These are phyloP conservation scores for Coreoperca whiteheadi DNA, from an alignment of 2,113 vertebrate genomes.

Conservation along the genomic window DNA sequence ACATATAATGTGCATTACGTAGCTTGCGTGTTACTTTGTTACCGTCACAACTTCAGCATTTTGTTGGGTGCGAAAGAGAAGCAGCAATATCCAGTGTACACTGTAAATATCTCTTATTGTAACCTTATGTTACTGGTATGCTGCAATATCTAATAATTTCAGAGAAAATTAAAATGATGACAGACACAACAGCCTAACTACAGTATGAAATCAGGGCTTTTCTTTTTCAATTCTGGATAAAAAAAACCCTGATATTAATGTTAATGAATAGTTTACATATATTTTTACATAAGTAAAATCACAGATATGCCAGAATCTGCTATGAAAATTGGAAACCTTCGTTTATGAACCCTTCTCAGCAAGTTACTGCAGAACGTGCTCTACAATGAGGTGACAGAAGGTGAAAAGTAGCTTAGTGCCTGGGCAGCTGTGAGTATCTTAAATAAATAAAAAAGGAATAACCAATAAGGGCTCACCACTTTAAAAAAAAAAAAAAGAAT, in stretches of 20 bases:
- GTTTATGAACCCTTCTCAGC: background rate
- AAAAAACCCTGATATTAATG: background rate
- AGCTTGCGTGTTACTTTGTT: background rate
- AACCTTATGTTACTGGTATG: background rate
- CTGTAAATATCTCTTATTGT: background rate
- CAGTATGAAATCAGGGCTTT: background rate
- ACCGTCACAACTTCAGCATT: background rate
- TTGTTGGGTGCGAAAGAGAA: background rate
- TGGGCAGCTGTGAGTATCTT: slow-evolving; percentile 6
- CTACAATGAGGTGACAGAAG: slow-evolving; percentile 16
- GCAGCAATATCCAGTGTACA: background rate
- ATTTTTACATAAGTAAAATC: background rate
- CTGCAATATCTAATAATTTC: background rate
- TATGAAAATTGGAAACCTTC: background rate
- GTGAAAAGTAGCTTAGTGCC: slow-evolving; percentile 32
- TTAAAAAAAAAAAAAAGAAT: background rate
- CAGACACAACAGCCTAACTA: background rate
- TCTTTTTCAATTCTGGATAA: background rate
- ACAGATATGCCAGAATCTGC: background rate
- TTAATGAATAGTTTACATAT: too few species aligned
- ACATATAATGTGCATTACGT: background rate
- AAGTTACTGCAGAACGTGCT: background rate
- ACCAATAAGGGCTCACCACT: background rate
- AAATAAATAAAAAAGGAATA: slow-evolving; percentile 16
- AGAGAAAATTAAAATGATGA: background rate